Evolutionary conservation across 2,797 vertebrate species (phyloP).

Genomic region (Intellagama lesueurii): DNA sequence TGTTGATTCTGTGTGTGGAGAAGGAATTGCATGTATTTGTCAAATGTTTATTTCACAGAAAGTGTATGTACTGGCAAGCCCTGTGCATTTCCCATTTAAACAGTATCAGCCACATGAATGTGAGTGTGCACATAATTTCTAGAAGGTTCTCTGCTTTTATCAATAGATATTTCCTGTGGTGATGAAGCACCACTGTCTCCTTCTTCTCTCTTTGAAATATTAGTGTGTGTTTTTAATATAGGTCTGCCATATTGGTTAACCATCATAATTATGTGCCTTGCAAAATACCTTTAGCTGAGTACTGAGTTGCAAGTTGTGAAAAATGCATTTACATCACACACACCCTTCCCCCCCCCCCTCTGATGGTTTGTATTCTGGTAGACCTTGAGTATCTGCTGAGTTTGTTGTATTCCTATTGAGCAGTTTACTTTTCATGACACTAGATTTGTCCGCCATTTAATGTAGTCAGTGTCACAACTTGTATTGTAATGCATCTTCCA

Average conservation of each 20-base stretch:
- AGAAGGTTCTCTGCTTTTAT: conserved; percentile 64
- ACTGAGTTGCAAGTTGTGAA: conserved; percentile 58
- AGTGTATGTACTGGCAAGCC: conserved; percentile 23
- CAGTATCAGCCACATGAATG: conserved; percentile 8
- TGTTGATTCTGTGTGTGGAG: too few relatives aligned
- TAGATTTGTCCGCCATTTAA: conserved; percentile 46
- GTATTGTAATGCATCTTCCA: conserved; percentile 43
- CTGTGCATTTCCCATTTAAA: conserved; percentile 28
- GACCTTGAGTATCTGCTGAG: conserved; percentile 27
- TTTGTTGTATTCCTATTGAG: conserved; percentile 37
- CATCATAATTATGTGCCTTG: conserved; percentile 58
- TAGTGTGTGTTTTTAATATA: conserved; percentile 55
- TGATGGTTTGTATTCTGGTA: conserved; percentile 54
- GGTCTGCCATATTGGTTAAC: conserved; percentile 29
- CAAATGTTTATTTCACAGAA: conserved; percentile 25
- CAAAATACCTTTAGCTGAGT: conserved; percentile 51
- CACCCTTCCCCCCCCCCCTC: conserved; percentile 40
- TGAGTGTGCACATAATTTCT: conserved; percentile 37
- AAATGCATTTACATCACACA: conserved; percentile 59
- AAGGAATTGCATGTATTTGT: conserved; percentile 23
- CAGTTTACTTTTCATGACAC: conserved; percentile 50
- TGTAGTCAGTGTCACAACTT: conserved; percentile 50
- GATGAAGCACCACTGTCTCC: neutral
- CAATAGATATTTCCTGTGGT: conserved; percentile 43
- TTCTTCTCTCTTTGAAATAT: conserved; percentile 36